Evolutionary conservation across 2,888 invertebrate species (phyloP), one percentile per base, ranked within the genome.

Genomic region (Clostera curtula): DNA sequence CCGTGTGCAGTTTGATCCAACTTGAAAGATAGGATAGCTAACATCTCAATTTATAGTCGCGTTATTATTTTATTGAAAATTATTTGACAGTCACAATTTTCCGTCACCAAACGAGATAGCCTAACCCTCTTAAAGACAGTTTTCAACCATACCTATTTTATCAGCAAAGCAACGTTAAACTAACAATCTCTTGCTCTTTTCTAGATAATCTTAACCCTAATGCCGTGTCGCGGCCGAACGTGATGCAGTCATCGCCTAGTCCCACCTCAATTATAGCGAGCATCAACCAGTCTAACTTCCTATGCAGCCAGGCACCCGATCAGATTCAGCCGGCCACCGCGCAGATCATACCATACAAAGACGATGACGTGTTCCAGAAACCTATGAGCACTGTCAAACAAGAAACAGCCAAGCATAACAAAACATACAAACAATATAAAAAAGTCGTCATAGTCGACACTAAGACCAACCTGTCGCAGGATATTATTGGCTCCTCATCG

Each of bases 221-320:
- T 26, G 41, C 53, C 16, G 55, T 79, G 1, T 64, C 70, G 34
- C 55, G 73, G 29, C 76, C 74, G 5, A 75, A 67, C 35, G 62
- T 62, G 5, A 61, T 64, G 56, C 73, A 74, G 29, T 77, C 79
- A 2, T 82, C 83, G 12, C 85, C 85, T 2, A 85, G 84, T 35
- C 85, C 85, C 7, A 85, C 69, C 2, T 76, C 83, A 3, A 76
- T 85, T 21, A 84, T 85, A 29, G 44, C 62, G 13, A 79, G 69
- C 43, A 79, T 85, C 43, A 85, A 85, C 38, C 85, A 84, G 29
- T 80, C 84, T 0, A 79, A 68, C 42, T 85, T 63, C 51, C 50
- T 84, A 28, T 83, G 82, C 56, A 79, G 73, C 33, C 70, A 71
- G 34, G 39, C 57, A 2, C 48, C 56, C 19, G 69, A 68, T 1